phyloP scores from a whole-genome alignment of 2,888 invertebrate genomes.

The Morpho helenor region DNA sequence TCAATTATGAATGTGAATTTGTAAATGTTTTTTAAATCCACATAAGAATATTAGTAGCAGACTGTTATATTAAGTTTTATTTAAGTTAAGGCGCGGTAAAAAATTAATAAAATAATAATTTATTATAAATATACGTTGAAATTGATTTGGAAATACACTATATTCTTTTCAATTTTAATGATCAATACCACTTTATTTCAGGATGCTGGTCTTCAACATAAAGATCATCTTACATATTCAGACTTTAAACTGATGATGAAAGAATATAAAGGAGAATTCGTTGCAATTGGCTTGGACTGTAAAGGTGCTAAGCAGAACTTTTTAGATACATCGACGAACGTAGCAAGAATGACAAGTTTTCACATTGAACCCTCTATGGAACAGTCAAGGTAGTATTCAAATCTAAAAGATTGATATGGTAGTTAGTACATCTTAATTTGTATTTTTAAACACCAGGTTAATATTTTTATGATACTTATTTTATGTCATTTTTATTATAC shows the following conservation, averaged over 20 bases:
- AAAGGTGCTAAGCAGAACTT: constrained; percentile 98
- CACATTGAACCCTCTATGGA: constrained; percentile 91
- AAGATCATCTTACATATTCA: constrained; percentile 92
- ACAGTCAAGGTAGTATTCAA: constrained; percentile 66
- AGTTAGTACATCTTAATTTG: no score
- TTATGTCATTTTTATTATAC: not conserved
- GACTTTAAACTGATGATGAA: constrained; percentile 98
- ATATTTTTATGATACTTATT: not conserved
- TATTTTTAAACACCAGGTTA: no score
- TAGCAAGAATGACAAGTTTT: constrained; percentile 96
- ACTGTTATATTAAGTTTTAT: no score
- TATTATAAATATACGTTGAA: no score
- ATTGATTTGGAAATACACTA: no score
- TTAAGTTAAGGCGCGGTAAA: no score
- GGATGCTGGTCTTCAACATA: constrained; percentile 93
- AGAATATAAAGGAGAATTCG: constrained; percentile 96
- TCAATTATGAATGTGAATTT: no score
- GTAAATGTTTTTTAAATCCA: no score
- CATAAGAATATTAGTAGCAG: no score
- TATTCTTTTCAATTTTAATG: no score
- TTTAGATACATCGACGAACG: constrained; percentile 95
- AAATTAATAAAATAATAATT: no score
- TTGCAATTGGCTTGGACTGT: constrained; percentile 95
- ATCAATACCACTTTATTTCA: constrained; percentile 38
- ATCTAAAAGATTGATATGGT: not conserved